Evolutionary conservation across 2,113 vertebrate genomes (phyloP), one percentile per base, ranked within the genome.

Genomic region (Chaenogobius annularis): DNA sequence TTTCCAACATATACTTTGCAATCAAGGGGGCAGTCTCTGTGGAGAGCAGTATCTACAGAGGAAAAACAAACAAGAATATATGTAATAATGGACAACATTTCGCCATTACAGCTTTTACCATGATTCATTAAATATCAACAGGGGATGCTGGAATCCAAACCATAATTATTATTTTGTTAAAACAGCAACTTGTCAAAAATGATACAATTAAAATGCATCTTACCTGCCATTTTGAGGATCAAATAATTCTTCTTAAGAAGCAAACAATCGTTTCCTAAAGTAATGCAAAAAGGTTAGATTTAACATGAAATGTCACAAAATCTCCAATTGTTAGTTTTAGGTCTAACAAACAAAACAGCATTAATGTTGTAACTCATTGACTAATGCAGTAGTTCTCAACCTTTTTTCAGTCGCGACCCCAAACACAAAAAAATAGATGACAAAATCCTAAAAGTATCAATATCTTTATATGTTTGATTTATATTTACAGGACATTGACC

Each of bases 1-100:
- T 99, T 99, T 64, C 98, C 97, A 75, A 99, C 98, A 20, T 99
- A 99, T 75, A 99, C 97, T 90, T 99, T 99, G 91, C 97, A 99
- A 87, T 99, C 98, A 74, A 99, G 93, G 5, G 98, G 97, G 90
- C 98, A 98, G 80, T 98, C 96, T 83, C 96, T 94, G 91, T 95
- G 93, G 92, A 95, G 95, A 61, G 92, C 93, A 89, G 95, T 75
- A 71, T 93, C 93, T 94, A 75, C 7, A 20, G 59, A 37, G 12
- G 2, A 22, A 10, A 23, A 66, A 22, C 68, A 13, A 50, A 7
- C 1, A 62, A 15, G 67, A 59, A 68, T 22, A 55, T 54, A 4
- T n/a, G n/a, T n/a, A n/a, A n/a, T n/a, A n/a, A n/a, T n/a, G n/a
- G n/a, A n/a, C n/a, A 12, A 52, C 9, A 52, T 50, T 50, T 50